Evolutionary conservation across 2,888 invertebrate genomes (phyloP).

Genomic region (Microplitis deprimator): DNA sequence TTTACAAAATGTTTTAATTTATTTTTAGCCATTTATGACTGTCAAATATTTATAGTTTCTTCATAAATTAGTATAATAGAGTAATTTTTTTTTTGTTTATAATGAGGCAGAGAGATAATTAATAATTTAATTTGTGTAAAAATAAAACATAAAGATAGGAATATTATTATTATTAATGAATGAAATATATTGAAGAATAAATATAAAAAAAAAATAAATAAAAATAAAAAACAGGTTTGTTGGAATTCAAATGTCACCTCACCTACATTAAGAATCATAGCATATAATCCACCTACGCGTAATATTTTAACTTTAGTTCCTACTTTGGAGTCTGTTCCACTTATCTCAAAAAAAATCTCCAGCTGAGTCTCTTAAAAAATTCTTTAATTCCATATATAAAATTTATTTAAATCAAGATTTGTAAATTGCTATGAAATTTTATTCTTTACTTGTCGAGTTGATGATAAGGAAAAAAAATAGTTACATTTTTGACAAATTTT

Average conservation of each 20-base stretch:
- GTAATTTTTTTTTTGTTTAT: background rate
- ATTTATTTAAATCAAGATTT: background rate
- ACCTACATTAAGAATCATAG: background rate
- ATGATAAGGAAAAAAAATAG: background rate
- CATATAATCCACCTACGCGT: background rate
- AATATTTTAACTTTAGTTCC: background rate
- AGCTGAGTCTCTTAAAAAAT: background rate
- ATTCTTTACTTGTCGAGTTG: background rate
- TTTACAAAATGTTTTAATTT: background rate
- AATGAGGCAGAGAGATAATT: background rate
- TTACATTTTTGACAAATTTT: background rate
- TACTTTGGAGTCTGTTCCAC: background rate
- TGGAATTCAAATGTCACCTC: background rate
- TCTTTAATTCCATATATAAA: background rate
- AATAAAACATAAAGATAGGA: background rate
- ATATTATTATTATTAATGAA: background rate
- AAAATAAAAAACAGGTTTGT: background rate
- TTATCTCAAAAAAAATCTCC: background rate
- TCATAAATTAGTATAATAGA: background rate
- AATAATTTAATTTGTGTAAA: background rate
- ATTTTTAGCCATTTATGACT: background rate
- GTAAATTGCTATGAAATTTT: background rate
- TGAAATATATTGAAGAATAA: background rate
- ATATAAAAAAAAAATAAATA: background rate
- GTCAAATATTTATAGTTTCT: background rate